Evolutionary conservation across 2,113 vertebrate species (phyloP).

Genomic region (Ammospiza nelsoni): DNA sequence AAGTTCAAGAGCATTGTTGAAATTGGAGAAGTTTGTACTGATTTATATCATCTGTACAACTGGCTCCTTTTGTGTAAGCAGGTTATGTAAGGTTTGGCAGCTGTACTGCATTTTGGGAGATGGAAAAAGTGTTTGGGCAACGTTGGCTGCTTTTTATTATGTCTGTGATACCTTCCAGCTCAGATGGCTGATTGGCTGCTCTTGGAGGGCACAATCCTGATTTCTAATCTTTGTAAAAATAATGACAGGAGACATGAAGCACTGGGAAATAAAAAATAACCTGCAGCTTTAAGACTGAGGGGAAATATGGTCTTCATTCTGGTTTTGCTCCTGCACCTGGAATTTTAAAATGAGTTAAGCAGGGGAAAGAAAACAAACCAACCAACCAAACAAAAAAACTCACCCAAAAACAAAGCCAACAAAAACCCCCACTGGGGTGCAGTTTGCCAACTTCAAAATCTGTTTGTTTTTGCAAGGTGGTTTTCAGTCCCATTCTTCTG

Average conservation of each 20-base stretch:
- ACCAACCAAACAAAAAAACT: neutral
- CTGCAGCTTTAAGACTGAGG: neutral
- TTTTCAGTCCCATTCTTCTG: neutral
- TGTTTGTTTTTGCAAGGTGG: neutral
- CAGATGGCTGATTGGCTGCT: neutral
- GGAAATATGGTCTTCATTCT: neutral
- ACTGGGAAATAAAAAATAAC: constrained; percentile 8
- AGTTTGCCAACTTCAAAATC: neutral
- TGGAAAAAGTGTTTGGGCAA: constrained; percentile 1
- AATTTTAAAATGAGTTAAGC: neutral
- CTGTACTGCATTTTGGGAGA: neutral
- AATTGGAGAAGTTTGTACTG: constrained; percentile 15
- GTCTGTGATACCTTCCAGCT: neutral
- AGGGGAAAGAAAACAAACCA: neutral
- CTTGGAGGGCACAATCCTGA: neutral
- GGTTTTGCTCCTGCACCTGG: constrained; percentile 29
- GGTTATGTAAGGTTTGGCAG: constrained; percentile 52
- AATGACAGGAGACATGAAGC: neutral
- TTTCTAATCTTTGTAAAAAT: neutral
- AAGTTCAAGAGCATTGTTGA: neutral
- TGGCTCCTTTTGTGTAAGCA: constrained; percentile 30
- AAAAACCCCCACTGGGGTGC: neutral
- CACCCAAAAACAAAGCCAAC: neutral
- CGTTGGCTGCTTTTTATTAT: neutral
- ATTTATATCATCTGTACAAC: constrained; percentile 22